Evolutionary conservation across 2,888 invertebrate genomes (phyloP).

Genomic region (Sphecodes monilicornis): DNA sequence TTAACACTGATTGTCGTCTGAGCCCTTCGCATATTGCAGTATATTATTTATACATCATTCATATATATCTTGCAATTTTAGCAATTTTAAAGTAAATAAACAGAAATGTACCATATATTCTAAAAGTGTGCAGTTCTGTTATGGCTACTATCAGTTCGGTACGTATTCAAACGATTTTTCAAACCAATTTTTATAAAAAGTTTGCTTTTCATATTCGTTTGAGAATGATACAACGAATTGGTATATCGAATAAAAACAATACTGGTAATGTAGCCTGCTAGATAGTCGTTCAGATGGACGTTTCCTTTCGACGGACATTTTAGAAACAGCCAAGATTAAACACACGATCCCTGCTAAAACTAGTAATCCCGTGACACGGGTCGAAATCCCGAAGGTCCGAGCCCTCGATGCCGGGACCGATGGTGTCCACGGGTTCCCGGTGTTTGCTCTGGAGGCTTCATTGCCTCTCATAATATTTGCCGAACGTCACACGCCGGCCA

Average conservation of each 20-base stretch:
- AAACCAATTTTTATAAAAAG: not conserved
- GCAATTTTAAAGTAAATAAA: no score
- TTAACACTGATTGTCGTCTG: no score
- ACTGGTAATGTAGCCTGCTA: not conserved
- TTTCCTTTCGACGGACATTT: conserved; percentile 52
- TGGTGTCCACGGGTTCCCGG: conserved; percentile 60
- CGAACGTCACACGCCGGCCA: conserved; percentile 77
- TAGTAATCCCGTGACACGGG: conserved; percentile 80
- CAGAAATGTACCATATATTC: not conserved
- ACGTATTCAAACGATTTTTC: not conserved
- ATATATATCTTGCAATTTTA: no score
- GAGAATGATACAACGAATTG: not conserved
- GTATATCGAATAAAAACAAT: not conserved
- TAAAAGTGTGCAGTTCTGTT: not conserved
- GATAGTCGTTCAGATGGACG: conserved; percentile 15
- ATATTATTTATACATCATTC: no score
- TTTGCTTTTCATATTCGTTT: not conserved
- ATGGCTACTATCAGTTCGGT: not conserved
- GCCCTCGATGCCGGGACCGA: conserved; percentile 63
- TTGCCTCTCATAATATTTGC: conserved; percentile 84
- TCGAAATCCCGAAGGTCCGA: conserved; percentile 71
- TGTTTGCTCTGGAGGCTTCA: conserved; percentile 82
- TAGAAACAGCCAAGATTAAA: conserved; percentile 73
- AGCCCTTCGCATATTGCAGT: no score
- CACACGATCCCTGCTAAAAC: conserved; percentile 72